Conservation (phyloP, 2,888 invertebrate species). For the Eupithecia centaureata region DNA sequence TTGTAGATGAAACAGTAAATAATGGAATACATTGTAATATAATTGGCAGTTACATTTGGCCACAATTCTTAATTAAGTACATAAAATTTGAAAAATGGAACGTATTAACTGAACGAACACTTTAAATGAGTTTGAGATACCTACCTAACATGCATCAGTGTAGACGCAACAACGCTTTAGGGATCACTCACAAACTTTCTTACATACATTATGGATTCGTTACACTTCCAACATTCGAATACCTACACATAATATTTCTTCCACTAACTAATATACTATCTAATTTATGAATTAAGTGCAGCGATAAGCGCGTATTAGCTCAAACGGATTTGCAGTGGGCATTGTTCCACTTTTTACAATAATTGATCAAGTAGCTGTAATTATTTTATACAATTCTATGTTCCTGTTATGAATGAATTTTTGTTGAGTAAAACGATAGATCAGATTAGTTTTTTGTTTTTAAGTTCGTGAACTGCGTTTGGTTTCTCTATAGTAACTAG, state of each 20-base stretch:
- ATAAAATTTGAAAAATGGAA: slow-evolving; percentile 36
- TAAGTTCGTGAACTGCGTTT: not conserved
- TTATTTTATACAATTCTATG: not conserved
- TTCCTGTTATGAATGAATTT: not conserved
- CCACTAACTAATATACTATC: not conserved
- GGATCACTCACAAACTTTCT: not conserved
- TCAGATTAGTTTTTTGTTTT: not conserved
- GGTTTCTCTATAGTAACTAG: not conserved
- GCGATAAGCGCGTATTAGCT: not conserved
- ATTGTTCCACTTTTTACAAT: not conserved
- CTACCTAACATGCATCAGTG: slow-evolving; percentile 12
- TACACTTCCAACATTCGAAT: slow-evolving; percentile 16
- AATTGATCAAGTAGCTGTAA: not conserved
- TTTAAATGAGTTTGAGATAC: slow-evolving; percentile 18
- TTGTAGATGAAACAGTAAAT: slow-evolving; percentile 63
- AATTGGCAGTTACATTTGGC: slow-evolving; percentile 77
- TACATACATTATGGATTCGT: slow-evolving; percentile 10
- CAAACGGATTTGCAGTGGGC: not conserved
- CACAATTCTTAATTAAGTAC: slow-evolving; percentile 55
- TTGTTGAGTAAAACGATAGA: not conserved
- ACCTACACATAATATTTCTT: not conserved
- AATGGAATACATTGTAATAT: slow-evolving; percentile 58
- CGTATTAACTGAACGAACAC: slow-evolving; percentile 24
- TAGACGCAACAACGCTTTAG: slow-evolving; percentile 5
- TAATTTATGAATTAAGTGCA: not conserved